Evolutionary conservation across 2,113 vertebrate species (phyloP), one percentile per base, ranked within the genome.

Genomic region (Hucho hucho): DNA sequence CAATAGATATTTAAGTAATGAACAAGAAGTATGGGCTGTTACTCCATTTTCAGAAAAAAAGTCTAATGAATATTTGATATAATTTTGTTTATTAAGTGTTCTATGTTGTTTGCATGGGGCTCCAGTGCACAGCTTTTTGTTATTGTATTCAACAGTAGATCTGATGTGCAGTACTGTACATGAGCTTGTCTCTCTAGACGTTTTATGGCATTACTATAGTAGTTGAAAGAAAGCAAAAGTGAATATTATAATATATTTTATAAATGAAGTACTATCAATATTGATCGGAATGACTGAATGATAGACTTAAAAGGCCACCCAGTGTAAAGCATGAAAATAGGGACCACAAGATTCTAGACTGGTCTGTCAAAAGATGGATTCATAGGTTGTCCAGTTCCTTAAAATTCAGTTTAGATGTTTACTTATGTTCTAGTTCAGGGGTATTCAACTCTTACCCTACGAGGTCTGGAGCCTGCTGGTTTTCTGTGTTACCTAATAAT

Each of bases 211-310:
- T 56, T 56, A 20, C 20, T 20, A 56, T 14, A 7, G 18, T 20
- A 56, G 53, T 20, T 56, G 53, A 56, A 20, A 56, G 3, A 20
- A 56, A 20, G 20, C 14, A 56, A 56, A 20, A 56, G 53, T 56
- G 6, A 6, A 56, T 75, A 22, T 53, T 25, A 24, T 37, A 56
- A 76, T 69, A 61, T 65, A 64, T 67, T 28, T 56, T 56, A 5
- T 18, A 18, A 56, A 56, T 56, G 53, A 53, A 56, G 53, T 18
- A 56, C 4, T 56, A 56, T 56, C 18, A 1, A 56, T 69, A 59
- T 75, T 69, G 20, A 69, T n/a, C 46, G 7, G 70, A 70, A 49
- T 13, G 75, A 74, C 71, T 67, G 61, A 9, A 71, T 81, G 79
- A 81, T 46, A n/a, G 75, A 65, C 49, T 46, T 70, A 7, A 25